phyloP scores from a whole-genome alignment of 1,140 invertebrate genomes.

The Orchesella cincta region DNA sequence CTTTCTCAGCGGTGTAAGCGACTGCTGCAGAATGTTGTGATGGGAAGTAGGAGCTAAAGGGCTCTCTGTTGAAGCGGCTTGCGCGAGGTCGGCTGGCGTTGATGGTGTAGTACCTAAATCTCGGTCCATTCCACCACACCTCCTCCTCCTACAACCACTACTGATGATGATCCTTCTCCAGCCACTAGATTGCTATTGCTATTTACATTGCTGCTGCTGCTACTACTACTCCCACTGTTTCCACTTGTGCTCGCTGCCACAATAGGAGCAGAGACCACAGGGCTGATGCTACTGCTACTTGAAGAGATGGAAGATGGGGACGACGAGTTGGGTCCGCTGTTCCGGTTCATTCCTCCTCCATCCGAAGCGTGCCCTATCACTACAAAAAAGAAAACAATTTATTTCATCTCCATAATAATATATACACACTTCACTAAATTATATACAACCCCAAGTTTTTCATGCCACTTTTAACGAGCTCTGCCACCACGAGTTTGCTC shows the following conservation, averaged over 20 bases:
- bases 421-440: too few relatives aligned
- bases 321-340: not conserved
- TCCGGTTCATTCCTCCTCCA: constrained; percentile 14
- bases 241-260: too few relatives aligned
- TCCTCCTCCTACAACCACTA: not conserved
- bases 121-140: not conserved
- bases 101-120: not conserved
- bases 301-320: not conserved
- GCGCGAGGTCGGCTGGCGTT: not conserved
- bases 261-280: too few relatives aligned
- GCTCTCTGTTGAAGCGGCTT: not conserved
- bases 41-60: not conserved
- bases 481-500: not conserved
- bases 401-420: not conserved
- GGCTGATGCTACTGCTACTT: not conserved
- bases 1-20: constrained; percentile 29
- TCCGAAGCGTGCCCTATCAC: constrained; percentile 20
- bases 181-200: not conserved
- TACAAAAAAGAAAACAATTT: constrained; percentile 6
- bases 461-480: too few relatives aligned
- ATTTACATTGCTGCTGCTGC: not conserved
- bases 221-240: too few relatives aligned
- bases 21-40: not conserved
- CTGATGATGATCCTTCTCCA: not conserved
- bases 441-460: too few relatives aligned